A percentile compares a stretch with the other conserved stretches of the same genome.
Evolutionary conservation across 2,888 invertebrate genomes (phyloP).

Genomic region (Hartigia nigra): DNA sequence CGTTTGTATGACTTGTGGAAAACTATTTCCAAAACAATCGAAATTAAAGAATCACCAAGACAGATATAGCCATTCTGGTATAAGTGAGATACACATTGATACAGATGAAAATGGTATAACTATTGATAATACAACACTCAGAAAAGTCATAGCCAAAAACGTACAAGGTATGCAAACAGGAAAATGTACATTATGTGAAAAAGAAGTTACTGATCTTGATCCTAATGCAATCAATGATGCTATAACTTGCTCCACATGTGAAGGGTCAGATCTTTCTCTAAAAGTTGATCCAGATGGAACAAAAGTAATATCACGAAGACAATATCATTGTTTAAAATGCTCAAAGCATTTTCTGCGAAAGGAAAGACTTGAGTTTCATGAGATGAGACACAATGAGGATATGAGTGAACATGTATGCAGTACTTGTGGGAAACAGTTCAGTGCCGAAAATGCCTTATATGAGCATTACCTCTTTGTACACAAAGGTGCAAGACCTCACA

Average conservation of each 20-base stretch:
- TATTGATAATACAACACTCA: slow-evolving; percentile 17
- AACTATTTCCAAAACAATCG: slow-evolving; percentile 28
- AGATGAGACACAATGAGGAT: slow-evolving; percentile 46
- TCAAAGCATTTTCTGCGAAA: slow-evolving; percentile 40
- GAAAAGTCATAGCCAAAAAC: slow-evolving; percentile 15
- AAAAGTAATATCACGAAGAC: slow-evolving; percentile 37
- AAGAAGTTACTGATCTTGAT: slow-evolving; percentile 34
- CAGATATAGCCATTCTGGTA: slow-evolving; percentile 28
- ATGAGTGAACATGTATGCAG: slow-evolving; percentile 43
- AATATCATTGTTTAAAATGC: slow-evolving; percentile 43
- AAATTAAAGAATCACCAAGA: slow-evolving; percentile 37
- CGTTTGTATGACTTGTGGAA: slow-evolving; percentile 34
- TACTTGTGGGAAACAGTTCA: slow-evolving; percentile 43
- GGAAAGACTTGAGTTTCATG: slow-evolving; percentile 47
- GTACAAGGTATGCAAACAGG: slow-evolving; percentile 18
- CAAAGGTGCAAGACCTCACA: slow-evolving; percentile 41
- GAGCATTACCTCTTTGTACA: slow-evolving; percentile 49
- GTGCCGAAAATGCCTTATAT: slow-evolving; percentile 43
- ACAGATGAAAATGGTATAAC: slow-evolving; percentile 8
- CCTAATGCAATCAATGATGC: slow-evolving; percentile 36
- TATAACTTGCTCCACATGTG: slow-evolving; percentile 38
- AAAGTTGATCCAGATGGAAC: slow-evolving; percentile 36
- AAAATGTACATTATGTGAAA: slow-evolving; percentile 39
- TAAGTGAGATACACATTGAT: slow-evolving; percentile 26
- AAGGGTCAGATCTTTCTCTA: slow-evolving; percentile 34